A percentile compares a stretch with the other conserved stretches of the same genome.
Conservation (phyloP, 2,888 invertebrate genomes). For the Phyto melanocephala region DNA sequence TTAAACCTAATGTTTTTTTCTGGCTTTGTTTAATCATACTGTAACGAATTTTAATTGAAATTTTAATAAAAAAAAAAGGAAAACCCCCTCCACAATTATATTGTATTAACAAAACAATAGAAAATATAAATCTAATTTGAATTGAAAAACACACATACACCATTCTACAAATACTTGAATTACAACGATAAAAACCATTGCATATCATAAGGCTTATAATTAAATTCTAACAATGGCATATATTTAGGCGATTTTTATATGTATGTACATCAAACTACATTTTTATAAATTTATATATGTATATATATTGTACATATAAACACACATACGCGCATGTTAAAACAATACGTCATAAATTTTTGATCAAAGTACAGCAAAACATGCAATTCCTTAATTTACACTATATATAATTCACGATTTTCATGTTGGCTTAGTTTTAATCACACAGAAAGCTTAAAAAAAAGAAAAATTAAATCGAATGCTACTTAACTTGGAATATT, state of each 20-base stretch:
- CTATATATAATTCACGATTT: slow-evolving; percentile 51
- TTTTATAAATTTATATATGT: not conserved
- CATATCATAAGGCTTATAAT: slow-evolving; percentile 41
- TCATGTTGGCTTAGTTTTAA: slow-evolving; percentile 58
- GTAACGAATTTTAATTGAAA: no score
- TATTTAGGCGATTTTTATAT: slow-evolving; percentile 6
- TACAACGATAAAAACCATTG: slow-evolving; percentile 32
- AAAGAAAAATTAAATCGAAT: not conserved
- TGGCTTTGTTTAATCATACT: no score
- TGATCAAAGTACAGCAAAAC: slow-evolving; percentile 37
- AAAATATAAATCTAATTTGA: no score
- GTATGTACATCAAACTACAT: not conserved
- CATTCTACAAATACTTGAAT: not conserved
- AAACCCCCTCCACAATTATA: no score
- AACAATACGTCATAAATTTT: slow-evolving; percentile 7
- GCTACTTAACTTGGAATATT: no score
- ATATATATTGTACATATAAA: not conserved
- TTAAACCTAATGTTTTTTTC: no score
- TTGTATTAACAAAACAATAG: no score
- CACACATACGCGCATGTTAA: not conserved
- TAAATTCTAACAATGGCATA: slow-evolving; percentile 24
- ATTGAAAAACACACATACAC: no score
- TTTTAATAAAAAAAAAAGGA: no score
- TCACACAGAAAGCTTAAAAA: slow-evolving; percentile 18
- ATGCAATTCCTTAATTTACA: slow-evolving; percentile 61